Evolutionary conservation across 2,797 vertebrate species (phyloP).

Genomic region (Propithecus perrieri): DNA sequence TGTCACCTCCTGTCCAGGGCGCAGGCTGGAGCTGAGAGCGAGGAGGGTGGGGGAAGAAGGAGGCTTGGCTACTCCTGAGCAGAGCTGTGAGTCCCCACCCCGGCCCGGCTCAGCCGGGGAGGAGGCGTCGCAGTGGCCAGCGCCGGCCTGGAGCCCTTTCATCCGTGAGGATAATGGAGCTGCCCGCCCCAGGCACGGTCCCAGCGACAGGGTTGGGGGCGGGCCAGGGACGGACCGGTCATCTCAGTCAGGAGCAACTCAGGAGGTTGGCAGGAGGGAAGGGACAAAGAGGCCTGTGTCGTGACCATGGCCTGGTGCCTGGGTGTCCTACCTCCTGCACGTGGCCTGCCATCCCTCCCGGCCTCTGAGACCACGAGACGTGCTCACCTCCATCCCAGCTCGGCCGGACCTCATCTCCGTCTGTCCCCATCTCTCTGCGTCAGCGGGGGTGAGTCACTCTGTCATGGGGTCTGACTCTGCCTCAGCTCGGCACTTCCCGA

Average conservation of each 20-base stretch:
- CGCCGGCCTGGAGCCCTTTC: neutral
- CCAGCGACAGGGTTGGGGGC: no score
- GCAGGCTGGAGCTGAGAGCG: neutral
- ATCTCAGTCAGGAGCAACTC: neutral
- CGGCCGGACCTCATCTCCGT: fast-evolving
- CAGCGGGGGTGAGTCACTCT: neutral
- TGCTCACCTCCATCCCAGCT: neutral
- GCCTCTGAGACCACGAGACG: neutral
- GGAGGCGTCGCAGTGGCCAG: neutral
- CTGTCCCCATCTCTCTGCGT: neutral
- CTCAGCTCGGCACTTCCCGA: neutral
- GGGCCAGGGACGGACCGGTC: neutral
- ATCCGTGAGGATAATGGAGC: neutral
- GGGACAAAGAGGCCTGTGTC: neutral
- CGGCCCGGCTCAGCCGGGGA: fast-evolving
- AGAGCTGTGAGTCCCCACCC: no score
- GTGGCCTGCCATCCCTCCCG: neutral
- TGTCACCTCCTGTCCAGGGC: neutral
- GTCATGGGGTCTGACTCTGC: neutral
- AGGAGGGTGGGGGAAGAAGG: no score
- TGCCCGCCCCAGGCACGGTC: neutral
- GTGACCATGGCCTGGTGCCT: neutral
- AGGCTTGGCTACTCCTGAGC: neutral
- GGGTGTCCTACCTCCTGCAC: neutral
- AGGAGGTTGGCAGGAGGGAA: neutral